Evolutionary conservation across 2,888 invertebrate species (phyloP).

Genomic region (Cryptocheilus praepositus): DNA sequence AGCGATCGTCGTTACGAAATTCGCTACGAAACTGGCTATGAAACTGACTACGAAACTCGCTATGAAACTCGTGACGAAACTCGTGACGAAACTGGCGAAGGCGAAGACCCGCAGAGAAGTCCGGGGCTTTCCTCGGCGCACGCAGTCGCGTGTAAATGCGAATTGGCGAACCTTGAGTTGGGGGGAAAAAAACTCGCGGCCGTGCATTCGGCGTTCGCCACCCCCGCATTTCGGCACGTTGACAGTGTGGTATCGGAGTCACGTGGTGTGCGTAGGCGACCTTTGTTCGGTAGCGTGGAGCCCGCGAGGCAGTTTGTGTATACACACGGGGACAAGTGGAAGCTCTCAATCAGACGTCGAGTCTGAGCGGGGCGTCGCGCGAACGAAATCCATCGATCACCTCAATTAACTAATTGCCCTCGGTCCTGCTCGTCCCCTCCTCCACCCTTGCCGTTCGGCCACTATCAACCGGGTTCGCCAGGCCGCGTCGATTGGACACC

Average conservation of each 20-base stretch:
- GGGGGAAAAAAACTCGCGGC: too few species aligned
- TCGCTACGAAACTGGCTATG: too few species aligned
- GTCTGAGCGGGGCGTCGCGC: constrained; percentile 63
- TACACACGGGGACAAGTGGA: constrained; percentile 58
- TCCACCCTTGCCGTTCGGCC: constrained; percentile 42
- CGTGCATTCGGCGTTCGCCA: too few species aligned
- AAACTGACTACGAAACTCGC: neutral
- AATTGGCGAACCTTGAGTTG: too few species aligned
- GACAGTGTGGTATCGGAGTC: too few species aligned
- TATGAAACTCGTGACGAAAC: too few species aligned
- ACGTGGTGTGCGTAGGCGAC: constrained; percentile 32
- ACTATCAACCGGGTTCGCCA: constrained; percentile 18
- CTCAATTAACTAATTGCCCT: constrained; percentile 74
- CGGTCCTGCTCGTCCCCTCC: constrained; percentile 32
- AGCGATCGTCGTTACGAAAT: too few species aligned
- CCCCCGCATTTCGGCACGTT: too few species aligned
- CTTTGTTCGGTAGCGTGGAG: constrained; percentile 56
- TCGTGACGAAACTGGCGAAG: neutral
- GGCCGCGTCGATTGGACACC: constrained; percentile 15
- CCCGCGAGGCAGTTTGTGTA: constrained; percentile 54
- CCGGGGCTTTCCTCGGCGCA: neutral
- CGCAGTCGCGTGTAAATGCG: too few species aligned
- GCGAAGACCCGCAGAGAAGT: neutral
- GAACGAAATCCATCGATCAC: constrained; percentile 73
- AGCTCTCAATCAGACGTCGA: constrained; percentile 72